Evolutionary conservation across 2,888 invertebrate genomes (phyloP).

Genomic region (Conomelus anceps): DNA sequence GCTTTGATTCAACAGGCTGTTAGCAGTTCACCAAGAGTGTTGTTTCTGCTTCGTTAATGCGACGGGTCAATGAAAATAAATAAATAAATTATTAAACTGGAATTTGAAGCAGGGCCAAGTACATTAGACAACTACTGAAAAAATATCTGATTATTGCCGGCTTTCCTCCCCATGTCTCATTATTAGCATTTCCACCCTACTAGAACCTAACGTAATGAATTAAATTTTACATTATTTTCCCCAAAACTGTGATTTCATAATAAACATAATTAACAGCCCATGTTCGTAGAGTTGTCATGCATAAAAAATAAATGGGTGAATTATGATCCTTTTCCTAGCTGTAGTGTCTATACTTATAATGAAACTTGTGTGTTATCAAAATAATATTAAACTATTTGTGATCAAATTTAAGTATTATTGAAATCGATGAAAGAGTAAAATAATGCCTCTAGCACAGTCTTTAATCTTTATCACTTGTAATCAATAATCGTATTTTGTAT

Average conservation of each 20-base stretch:
- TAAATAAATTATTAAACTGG: neutral
- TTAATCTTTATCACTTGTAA: too few species aligned
- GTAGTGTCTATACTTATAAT: too few species aligned
- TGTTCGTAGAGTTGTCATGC: neutral
- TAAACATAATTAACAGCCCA: neutral
- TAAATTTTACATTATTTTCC: neutral
- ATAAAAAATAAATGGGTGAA: neutral
- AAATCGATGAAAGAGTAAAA: too few species aligned
- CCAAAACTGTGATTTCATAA: neutral
- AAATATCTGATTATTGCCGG: neutral
- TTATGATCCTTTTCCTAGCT: too few species aligned
- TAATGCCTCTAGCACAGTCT: too few species aligned
- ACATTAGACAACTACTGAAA: neutral
- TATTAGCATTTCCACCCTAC: neutral
- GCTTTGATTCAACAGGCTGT: neutral
- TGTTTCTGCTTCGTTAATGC: neutral
- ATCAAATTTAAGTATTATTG: too few species aligned
- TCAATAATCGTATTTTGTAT: too few species aligned
- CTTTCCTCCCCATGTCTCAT: neutral
- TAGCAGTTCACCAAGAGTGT: neutral
- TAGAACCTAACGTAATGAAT: neutral
- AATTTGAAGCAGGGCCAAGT: neutral
- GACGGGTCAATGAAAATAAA: neutral
- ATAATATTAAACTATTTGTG: too few species aligned
- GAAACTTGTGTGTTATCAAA: too few species aligned